phyloP scores from a whole-genome alignment of 2,113 vertebrate species.

The Microcebus jonahi region DNA sequence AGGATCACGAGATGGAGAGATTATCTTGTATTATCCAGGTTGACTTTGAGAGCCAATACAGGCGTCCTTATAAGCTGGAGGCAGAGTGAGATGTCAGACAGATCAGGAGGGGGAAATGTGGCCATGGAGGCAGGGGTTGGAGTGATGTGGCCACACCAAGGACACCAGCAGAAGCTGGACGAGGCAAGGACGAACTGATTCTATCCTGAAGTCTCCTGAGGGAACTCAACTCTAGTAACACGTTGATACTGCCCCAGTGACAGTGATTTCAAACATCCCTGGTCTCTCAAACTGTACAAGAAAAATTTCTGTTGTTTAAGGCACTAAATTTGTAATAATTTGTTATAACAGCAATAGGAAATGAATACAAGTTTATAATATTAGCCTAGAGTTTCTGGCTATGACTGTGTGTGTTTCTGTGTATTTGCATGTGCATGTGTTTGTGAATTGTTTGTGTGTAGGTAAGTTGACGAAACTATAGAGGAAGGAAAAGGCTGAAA shows the following conservation, averaged over 20 bases:
- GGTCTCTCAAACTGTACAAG: background rate
- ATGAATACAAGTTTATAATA: background rate
- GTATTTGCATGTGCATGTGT: background rate
- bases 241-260: background rate
- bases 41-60: background rate
- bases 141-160: background rate
- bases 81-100: background rate
- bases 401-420: background rate
- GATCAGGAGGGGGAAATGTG: background rate
- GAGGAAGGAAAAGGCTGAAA: background rate
- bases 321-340: background rate
- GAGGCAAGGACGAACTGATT: background rate
- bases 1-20: background rate
- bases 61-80: background rate
- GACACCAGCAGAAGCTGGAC: background rate
- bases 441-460: background rate
- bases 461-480: background rate
- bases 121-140: background rate
- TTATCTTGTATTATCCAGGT: background rate
- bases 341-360: background rate
- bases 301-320: background rate
- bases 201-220: rapidly evolving
- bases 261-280: background rate
- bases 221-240: background rate
- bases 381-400: background rate